These are phyloP conservation scores for Antheraea pernyi DNA, from an alignment of 1,140 invertebrate genomes.

Conservation along the genomic window DNA sequence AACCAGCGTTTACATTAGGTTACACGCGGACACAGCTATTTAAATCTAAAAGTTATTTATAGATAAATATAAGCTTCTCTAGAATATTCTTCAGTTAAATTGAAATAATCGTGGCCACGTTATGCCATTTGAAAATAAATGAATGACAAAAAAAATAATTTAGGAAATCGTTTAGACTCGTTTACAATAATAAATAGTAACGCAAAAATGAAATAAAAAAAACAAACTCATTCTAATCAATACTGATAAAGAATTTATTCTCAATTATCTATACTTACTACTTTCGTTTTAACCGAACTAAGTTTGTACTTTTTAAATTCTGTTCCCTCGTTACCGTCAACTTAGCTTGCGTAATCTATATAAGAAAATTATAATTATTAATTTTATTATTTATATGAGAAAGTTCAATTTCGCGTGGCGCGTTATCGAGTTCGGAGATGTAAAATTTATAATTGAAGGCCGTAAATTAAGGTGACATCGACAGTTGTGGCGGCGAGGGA, in stretches of 20 bases:
- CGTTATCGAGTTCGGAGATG: constrained; percentile 39
- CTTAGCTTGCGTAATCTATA: neutral
- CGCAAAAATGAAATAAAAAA: neutral
- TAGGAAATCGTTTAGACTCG: too few relatives aligned
- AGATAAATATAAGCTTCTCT: too few relatives aligned
- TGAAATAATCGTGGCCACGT: too few relatives aligned
- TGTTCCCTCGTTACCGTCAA: constrained; percentile 5
- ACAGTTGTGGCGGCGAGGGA: constrained; percentile 68
- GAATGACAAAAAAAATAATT: too few relatives aligned
- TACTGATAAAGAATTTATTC: neutral
- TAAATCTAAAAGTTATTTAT: too few relatives aligned
- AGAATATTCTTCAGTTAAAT: too few relatives aligned
- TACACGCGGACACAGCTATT: too few relatives aligned
- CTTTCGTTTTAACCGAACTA: neutral
- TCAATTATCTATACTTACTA: neutral
- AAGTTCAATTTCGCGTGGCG: constrained; percentile 19
- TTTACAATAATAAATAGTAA: too few relatives aligned
- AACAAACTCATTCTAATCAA: neutral
- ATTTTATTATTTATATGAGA: constrained; percentile 6
- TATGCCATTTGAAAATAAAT: too few relatives aligned
- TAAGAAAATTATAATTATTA: neutral
- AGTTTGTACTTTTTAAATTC: constrained; percentile 24
- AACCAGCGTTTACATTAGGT: too few relatives aligned
- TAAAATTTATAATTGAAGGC: constrained; percentile 76
- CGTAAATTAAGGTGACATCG: constrained; percentile 78